Evolutionary conservation across 2,113 vertebrate genomes (phyloP).

Genomic region (Plestiodon gilberti): DNA sequence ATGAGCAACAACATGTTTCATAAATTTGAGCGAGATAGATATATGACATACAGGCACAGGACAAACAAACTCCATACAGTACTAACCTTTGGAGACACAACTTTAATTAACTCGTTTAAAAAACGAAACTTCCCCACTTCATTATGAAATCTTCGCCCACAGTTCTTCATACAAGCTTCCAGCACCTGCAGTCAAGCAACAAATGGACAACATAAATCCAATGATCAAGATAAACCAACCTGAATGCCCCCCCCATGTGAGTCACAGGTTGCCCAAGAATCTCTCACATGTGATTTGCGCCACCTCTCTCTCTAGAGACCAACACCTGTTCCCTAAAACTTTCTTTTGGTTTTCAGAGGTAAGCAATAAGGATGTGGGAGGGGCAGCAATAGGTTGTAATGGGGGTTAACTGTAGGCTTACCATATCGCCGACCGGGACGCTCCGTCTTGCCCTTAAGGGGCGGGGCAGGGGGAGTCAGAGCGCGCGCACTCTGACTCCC

Average conservation of each 20-base stretch:
- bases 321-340: not conserved
- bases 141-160: constrained; percentile 90
- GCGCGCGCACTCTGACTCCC: no score
- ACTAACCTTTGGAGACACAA: constrained; percentile 95
- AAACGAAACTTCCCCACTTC: constrained; percentile 97
- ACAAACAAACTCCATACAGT: not conserved
- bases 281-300: not conserved
- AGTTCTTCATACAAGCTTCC: constrained; percentile 97
- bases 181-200: constrained; percentile 82
- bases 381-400: not conserved
- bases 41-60: not conserved
- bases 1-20: not conserved
- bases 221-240: not conserved
- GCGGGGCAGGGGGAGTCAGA: no score
- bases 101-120: constrained; percentile 95
- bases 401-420: not conserved
- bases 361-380: not conserved
- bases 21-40: not conserved
- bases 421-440: no score
- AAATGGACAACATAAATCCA: constrained; percentile 22
- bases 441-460: no score
- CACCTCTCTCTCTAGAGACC: not conserved
- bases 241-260: not conserved
- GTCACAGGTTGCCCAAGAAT: not conserved
- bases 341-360: not conserved